Conservation (phyloP, 2,113 vertebrate genomes). For the Hypomesus transpacificus region DNA sequence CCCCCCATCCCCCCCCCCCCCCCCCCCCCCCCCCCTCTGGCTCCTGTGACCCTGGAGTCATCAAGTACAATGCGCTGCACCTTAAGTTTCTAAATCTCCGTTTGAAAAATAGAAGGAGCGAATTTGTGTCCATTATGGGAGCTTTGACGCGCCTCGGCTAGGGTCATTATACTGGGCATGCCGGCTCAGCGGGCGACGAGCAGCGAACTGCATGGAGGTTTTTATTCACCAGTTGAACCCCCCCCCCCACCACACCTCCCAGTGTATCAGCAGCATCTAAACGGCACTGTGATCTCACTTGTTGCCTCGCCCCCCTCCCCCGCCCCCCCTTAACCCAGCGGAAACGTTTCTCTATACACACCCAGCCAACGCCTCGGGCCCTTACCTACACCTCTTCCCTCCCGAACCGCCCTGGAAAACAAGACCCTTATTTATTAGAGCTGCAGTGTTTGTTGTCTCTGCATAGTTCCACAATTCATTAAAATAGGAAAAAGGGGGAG, state of each 20-base stretch:
- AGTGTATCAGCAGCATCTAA: constrained; percentile 72
- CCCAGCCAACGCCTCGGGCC: constrained; percentile 77
- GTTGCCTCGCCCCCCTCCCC: constrained; percentile 80
- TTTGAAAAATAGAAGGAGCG: constrained; percentile 75
- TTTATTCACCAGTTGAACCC: constrained; percentile 75
- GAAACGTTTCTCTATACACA: constrained; percentile 75
- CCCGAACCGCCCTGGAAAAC: constrained; percentile 27
- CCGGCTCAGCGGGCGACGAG: constrained; percentile 66
- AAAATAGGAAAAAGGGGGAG: constrained; percentile 67
- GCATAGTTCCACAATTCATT: constrained; percentile 89
- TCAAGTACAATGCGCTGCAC: constrained; percentile 72
- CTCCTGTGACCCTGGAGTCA: constrained; percentile 86
- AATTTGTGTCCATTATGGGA: constrained; percentile 82
- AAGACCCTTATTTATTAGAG: constrained; percentile 86
- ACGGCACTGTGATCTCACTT: constrained; percentile 80
- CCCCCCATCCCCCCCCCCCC: constrained; percentile 9
- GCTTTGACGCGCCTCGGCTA: constrained; percentile 76
- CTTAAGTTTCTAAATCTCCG: constrained; percentile 75
- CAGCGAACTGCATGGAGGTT: constrained; percentile 71
- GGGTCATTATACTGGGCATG: constrained; percentile 73
- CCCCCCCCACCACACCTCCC: constrained; percentile 38
- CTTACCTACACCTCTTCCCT: constrained; percentile 61
- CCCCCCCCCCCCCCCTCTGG: constrained; percentile 19
- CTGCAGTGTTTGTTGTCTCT: constrained; percentile 93
- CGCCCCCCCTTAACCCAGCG: constrained; percentile 63